Evolutionary conservation across 2,113 vertebrate genomes (phyloP), one percentile per base, ranked within the genome.

Genomic region (Lanius collurio): DNA sequence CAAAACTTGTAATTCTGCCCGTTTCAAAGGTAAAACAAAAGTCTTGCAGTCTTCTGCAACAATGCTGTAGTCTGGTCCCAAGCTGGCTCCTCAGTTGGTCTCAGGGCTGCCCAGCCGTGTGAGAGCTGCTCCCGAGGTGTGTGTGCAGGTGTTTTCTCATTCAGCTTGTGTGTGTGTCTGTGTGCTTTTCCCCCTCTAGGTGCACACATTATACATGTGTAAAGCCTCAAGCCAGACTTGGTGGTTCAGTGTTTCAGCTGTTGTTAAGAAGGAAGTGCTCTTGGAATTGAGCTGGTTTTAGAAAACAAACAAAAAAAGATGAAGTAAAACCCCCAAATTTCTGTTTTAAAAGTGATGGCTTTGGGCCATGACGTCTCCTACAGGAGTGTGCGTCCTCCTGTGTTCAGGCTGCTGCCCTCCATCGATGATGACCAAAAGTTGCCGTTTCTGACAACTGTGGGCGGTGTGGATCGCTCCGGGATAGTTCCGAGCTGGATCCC

Each of bases 401-500:
- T 3, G 0, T 67, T 67, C 53, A n/a, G 62, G 74, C 85, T 88
- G 76, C 93, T 83, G 84, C 68, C 50, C 90, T 59, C 6, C 2
- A 14, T 22, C 9, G 16, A 10, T 20, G 71, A 44, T 74, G 92
- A 89, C 92, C 83, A 87, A 53, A 90, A 84, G 76, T 16, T 39
- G 68, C 85, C 0, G 0, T 90, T 90, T 19, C 90, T 0, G 0
- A n/a, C 71, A n/a, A 11, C 88, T 12, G 42, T 37, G 59, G 46
- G 42, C 0, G 1, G 20, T 31, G 55, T 0, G 6, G 76, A 16
- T 89, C 0, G 0, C 47, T 85, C 21, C 33, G 90, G 55, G 71
- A 50, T 50, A 0, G 27, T 67, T 55, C 56, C 1, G 7, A 35
- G 63, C 24, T 0, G 2, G 49, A 28, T 76, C 33, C 64, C 67